phyloP scores from a whole-genome alignment of 2,113 vertebrate species.

The Ia io region DNA sequence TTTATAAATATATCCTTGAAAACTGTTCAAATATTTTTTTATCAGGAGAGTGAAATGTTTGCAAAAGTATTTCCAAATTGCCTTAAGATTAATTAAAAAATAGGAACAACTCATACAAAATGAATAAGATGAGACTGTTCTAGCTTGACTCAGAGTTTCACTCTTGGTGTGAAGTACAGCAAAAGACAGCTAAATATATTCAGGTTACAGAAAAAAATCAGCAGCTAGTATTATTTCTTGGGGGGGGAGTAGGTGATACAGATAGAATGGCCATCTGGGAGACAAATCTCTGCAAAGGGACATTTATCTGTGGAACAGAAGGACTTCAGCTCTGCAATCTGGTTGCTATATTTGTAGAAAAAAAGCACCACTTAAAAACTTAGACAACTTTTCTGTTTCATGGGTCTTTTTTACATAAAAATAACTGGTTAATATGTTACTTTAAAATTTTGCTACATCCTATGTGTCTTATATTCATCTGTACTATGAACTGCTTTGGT shows the following conservation, averaged over 20 bases:
- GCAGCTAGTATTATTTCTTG: conserved; percentile 62
- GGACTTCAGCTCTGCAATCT: conserved; percentile 55
- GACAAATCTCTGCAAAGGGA: conserved; percentile 60
- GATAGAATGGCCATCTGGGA: conserved; percentile 73
- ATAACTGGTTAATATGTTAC: not conserved
- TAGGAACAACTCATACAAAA: conserved; percentile 63
- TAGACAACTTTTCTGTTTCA: conserved; percentile 33
- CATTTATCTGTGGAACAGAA: conserved; percentile 76
- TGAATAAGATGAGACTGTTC: conserved; percentile 64
- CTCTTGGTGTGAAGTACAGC: conserved; percentile 6
- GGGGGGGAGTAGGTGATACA: conserved; percentile 46
- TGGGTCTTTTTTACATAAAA: conserved; percentile 15
- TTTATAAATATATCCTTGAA: conserved; percentile 66
- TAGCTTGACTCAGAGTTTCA: conserved; percentile 34
- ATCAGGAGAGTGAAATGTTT: conserved; percentile 58
- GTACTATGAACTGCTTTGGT: not conserved
- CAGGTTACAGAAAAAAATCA: conserved; percentile 33
- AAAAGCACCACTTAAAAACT: conserved; percentile 55
- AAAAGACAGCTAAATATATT: conserved; percentile 59
- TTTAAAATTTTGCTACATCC: not conserved
- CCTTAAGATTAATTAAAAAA: conserved; percentile 66
- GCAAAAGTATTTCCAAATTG: conserved; percentile 68
- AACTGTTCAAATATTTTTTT: conserved; percentile 49
- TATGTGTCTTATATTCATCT: not conserved
- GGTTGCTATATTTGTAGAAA: conserved; percentile 60